Conservation (phyloP, 2,113 vertebrate genomes). For the Urocolius indicus region DNA sequence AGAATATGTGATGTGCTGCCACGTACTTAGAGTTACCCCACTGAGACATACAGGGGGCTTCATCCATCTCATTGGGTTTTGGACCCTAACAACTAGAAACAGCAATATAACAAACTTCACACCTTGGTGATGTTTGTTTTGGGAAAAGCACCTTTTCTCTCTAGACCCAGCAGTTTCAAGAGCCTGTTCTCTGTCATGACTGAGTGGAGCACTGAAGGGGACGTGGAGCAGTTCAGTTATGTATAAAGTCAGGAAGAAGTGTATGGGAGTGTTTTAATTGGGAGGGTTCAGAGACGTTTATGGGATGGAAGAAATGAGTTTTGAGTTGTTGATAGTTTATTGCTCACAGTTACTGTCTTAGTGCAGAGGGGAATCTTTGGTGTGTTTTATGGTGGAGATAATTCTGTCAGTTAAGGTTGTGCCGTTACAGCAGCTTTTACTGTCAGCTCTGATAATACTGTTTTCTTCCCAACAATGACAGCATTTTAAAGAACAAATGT, state of each 20-base stretch:
- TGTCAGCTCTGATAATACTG: neutral
- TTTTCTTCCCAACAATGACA: neutral
- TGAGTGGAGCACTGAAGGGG: neutral
- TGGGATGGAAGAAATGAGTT: neutral
- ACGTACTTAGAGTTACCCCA: neutral
- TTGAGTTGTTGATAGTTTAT: neutral
- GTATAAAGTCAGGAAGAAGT: neutral
- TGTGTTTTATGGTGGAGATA: neutral
- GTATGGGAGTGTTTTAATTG: neutral
- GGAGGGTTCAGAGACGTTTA: neutral
- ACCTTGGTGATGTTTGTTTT: neutral
- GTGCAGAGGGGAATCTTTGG: neutral
- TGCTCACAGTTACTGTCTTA: neutral
- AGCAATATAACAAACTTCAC: neutral
- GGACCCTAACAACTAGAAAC: neutral
- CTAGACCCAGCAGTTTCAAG: neutral
- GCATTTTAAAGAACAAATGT: constrained; percentile 15
- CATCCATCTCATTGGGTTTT: neutral
- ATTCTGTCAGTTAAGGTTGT: constrained; percentile 8
- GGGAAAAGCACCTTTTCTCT: neutral
- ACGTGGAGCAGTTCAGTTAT: accelerated
- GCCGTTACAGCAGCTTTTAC: neutral
- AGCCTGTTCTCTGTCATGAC: neutral
- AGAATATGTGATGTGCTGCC: accelerated
- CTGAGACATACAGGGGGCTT: neutral